A percentile compares a stretch with the other conserved stretches of the same genome.
Conservation (phyloP, 2,797 vertebrate species). For the Coreius guichenoti region DNA sequence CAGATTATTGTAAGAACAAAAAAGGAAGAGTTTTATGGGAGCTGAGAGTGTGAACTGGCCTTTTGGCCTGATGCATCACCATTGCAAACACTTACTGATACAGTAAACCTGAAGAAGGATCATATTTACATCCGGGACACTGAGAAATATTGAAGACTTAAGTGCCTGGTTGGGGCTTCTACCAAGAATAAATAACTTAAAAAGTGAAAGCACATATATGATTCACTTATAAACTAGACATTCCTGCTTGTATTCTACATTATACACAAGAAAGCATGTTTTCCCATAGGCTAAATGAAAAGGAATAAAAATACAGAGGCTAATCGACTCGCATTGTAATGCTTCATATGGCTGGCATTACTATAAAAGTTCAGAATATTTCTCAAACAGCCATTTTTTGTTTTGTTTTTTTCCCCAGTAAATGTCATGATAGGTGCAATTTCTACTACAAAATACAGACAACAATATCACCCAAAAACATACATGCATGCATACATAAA, state of each 20-base stretch:
- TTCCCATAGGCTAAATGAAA: neutral
- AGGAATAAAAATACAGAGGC: neutral
- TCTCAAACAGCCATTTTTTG: neutral
- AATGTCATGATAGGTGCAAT: constrained; percentile 19
- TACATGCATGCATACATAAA: constrained; percentile 10
- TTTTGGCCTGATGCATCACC: constrained; percentile 29
- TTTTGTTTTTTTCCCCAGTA: constrained; percentile 12
- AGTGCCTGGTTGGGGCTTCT: constrained; percentile 55
- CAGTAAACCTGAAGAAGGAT: constrained; percentile 49
- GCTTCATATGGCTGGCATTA: neutral
- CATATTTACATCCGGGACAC: constrained; percentile 49
- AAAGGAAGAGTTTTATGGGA: neutral
- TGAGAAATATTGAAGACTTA: neutral
- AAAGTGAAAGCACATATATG: constrained; percentile 25
- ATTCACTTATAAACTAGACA: constrained; percentile 12
- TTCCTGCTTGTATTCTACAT: neutral
- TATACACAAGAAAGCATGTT: neutral
- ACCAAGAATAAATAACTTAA: constrained; percentile 53
- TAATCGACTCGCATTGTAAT: neutral
- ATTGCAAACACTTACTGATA: constrained; percentile 53
- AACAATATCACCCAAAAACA: constrained; percentile 14
- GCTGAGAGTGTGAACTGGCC: constrained; percentile 8
- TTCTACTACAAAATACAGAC: constrained; percentile 8
- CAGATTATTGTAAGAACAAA: constrained; percentile 6
- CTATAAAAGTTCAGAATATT: neutral